Percentiles rank a stretch among this genome's conserved stretches.
phyloP scores from a whole-genome alignment of 2,797 vertebrate genomes.

The Pangasius macronema region DNA sequence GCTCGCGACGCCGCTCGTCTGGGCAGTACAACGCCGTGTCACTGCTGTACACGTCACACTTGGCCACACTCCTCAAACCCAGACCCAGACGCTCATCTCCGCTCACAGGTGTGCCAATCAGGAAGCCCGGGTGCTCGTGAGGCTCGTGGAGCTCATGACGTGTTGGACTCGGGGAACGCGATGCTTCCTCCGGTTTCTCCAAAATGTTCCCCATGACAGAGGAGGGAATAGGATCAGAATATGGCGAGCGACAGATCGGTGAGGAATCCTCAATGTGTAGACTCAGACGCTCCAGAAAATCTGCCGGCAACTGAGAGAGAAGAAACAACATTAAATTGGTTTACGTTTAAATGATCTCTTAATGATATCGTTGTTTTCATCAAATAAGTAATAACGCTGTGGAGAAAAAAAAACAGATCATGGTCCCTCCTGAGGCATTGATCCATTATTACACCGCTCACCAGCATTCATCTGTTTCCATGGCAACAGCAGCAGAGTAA shows the following conservation, averaged over 20 bases:
- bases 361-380: background rate
- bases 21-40: slow-evolving; percentile 94
- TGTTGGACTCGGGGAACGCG: slow-evolving; percentile 83
- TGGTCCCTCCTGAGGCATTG: background rate
- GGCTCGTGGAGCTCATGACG: slow-evolving; percentile 83
- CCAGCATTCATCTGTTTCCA: slow-evolving; percentile 61
- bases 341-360: background rate
- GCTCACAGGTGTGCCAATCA: slow-evolving; percentile 70
- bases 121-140: slow-evolving; percentile 78
- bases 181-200: slow-evolving; percentile 89
- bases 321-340: background rate
- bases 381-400: background rate
- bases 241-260: slow-evolving; percentile 83
- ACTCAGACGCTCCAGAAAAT: slow-evolving; percentile 91
- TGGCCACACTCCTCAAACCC: slow-evolving; percentile 77
- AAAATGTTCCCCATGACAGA: slow-evolving; percentile 89
- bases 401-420: background rate
- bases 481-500: slow-evolving; percentile 72
- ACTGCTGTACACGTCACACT: slow-evolving; percentile 90
- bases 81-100: slow-evolving; percentile 76
- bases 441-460: slow-evolving; percentile 10
- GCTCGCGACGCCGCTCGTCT: slow-evolving; percentile 82
- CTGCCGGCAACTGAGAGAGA: slow-evolving; percentile 82
- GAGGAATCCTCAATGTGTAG: slow-evolving; percentile 86
- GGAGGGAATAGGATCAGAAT: slow-evolving; percentile 83